Evolutionary conservation across 2,113 vertebrate genomes (phyloP), one percentile per base, ranked within the genome.

Genomic region (Sporophila hypoxantha): DNA sequence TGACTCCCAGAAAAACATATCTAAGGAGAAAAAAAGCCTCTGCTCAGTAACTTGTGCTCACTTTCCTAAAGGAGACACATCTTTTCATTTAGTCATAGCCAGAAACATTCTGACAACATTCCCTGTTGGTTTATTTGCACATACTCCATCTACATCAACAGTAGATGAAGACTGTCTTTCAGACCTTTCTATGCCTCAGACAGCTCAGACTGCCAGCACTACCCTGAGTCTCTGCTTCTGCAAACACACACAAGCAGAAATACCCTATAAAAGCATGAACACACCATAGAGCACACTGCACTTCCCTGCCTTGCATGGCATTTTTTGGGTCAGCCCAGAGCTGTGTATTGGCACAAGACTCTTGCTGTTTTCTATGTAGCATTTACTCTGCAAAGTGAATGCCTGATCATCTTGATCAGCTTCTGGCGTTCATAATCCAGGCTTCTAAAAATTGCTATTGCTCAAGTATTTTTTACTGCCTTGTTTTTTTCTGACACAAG

Each of bases 261-360:
- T 1, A 12, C 27, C 19, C 18, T 46, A 42, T 10, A 16, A 62
- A 56, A 46, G 15, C 39, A 52, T 0, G 0, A 50, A 57, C 14
- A 14, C 9, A 12, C 1, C 0, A 1, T 0, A 29, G 25, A 77
- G 32, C 21, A 36, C 14, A 1, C 34, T 36, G 8, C 22, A 41
- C 25, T n/a, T 46, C 41, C 17, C 34, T 19, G 32, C 46, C 46
- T 36, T 29, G 36, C 12, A 5, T 8, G 6, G 30, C 3, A 2
- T 36, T 22, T 36, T n/a, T 61, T 7, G 1, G 1, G n/a, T 53
- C 65, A 92, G 56, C 56, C 41, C 56, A 29, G 23, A 61, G 15
- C 17, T 21, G 10, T 12, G 6, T 14, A 5, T 1, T 39, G 32
- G 27, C 41, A 80, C 50, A 74, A 65, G 25, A 49, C 11, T 69